Evolutionary conservation across 2,797 vertebrate species (phyloP).

Genomic region (Macrochelys suwanniensis): DNA sequence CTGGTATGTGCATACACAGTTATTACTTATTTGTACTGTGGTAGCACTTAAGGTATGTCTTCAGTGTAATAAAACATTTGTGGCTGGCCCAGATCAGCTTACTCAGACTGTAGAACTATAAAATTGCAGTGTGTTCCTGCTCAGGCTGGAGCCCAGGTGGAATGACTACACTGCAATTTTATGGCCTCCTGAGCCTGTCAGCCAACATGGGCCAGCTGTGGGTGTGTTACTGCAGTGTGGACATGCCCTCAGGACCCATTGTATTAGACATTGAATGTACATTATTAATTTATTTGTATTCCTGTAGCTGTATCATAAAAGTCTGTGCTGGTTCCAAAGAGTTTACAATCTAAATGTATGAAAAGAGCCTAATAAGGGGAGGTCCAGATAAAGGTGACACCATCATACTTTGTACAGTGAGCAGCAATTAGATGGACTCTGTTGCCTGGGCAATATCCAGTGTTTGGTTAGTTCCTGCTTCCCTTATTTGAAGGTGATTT

Average conservation of each 20-base stretch:
- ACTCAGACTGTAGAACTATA: background rate
- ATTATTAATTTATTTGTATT: background rate
- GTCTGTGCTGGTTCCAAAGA: background rate
- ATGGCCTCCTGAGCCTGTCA: background rate
- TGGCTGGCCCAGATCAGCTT: background rate
- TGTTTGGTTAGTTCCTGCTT: background rate
- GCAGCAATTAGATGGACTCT: background rate
- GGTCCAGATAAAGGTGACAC: background rate
- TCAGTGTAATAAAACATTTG: background rate
- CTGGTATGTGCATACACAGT: fast-evolving
- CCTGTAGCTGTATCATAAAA: background rate
- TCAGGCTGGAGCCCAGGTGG: background rate
- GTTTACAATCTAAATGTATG: background rate
- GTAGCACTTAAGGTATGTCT: background rate
- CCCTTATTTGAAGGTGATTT: background rate
- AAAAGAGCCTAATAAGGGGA: background rate
- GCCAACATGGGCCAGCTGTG: background rate
- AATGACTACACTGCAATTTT: background rate
- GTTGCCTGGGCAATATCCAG: background rate
- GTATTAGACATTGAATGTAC: background rate
- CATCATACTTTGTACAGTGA: background rate
- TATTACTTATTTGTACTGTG: fast-evolving
- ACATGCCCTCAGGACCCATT: background rate
- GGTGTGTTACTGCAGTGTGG: background rate
- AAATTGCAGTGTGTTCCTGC: background rate